phyloP scores from a whole-genome alignment of 2,888 invertebrate genomes.

The Diadromus collaris region DNA sequence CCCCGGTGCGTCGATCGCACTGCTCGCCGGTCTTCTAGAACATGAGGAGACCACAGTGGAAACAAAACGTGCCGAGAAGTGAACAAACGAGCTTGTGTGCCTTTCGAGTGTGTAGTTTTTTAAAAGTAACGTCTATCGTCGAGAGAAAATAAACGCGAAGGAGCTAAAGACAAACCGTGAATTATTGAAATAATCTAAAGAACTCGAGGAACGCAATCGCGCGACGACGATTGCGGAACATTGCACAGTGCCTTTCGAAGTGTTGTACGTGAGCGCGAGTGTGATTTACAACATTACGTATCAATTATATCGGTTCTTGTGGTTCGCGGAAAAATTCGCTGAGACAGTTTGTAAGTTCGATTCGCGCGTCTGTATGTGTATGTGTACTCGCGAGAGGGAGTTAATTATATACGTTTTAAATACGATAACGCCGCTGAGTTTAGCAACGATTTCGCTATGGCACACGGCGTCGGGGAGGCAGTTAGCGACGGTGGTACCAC shows the following conservation, averaged over 20 bases:
- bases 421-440: slow-evolving; percentile 1
- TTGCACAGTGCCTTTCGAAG: slow-evolving; percentile 42
- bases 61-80: slow-evolving; percentile 34
- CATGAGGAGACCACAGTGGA: slow-evolving; percentile 29
- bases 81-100: slow-evolving; percentile 11
- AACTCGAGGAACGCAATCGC: slow-evolving; percentile 38
- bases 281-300: slow-evolving; percentile 22
- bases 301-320: slow-evolving; percentile 35
- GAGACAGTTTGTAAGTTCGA: slow-evolving; percentile 31
- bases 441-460: slow-evolving; percentile 78
- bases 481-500: slow-evolving; percentile 78
- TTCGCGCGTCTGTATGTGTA: slow-evolving; percentile 3
- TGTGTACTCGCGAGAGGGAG: neutral
- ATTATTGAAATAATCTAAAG: slow-evolving; percentile 5
- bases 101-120: slow-evolving; percentile 17
- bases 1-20: slow-evolving; percentile 70
- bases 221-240: slow-evolving; percentile 59
- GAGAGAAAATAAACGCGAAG: neutral
- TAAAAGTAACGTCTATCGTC: no score
- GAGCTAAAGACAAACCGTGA: slow-evolving; percentile 4
- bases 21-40: slow-evolving; percentile 69
- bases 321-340: slow-evolving; percentile 15
- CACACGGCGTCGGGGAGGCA: slow-evolving; percentile 83
- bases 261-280: slow-evolving; percentile 46
- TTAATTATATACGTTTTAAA: slow-evolving; percentile 27